A percentile compares a stretch with the other conserved stretches of the same genome.
Evolutionary conservation across 2,113 vertebrate species (phyloP).

Genomic region (Eonycteris spelaea): DNA sequence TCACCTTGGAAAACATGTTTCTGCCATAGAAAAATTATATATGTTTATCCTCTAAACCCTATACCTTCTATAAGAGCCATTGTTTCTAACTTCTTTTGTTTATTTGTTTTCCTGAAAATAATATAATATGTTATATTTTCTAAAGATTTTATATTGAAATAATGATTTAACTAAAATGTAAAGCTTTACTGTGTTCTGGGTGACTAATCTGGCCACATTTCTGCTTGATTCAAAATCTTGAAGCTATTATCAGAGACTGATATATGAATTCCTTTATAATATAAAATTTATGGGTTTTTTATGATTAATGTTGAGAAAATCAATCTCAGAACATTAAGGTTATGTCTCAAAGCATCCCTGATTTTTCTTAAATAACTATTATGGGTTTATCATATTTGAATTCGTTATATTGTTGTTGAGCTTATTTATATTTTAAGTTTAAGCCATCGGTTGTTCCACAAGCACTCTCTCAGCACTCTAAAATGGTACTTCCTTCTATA

Average conservation of each 20-base stretch:
- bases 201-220: conserved; percentile 25
- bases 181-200: not conserved
- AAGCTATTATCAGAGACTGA: not conserved
- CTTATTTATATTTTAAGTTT: conserved; percentile 3
- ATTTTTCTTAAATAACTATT: not conserved
- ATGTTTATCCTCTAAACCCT: not conserved
- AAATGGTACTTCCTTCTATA: not conserved
- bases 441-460: not conserved
- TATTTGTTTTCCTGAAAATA: conserved; percentile 50
- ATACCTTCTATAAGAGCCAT: not conserved
- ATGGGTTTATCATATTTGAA: not conserved
- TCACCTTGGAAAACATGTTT: not conserved
- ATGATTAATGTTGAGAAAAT: not conserved
- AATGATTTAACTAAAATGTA: not conserved
- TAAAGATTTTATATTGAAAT: not conserved
- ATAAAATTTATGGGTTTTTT: not conserved
- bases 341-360: not conserved
- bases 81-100: conserved; percentile 58
- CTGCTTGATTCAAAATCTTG: not conserved
- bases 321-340: not conserved
- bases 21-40: conserved; percentile 7
- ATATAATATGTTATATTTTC: not conserved
- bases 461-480: not conserved
- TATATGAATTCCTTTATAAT: not conserved
- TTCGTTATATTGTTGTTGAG: not conserved